A percentile compares a stretch with the other conserved stretches of the same genome.
phyloP scores from a whole-genome alignment of 2,888 invertebrate species.

The Pyralis farinalis region DNA sequence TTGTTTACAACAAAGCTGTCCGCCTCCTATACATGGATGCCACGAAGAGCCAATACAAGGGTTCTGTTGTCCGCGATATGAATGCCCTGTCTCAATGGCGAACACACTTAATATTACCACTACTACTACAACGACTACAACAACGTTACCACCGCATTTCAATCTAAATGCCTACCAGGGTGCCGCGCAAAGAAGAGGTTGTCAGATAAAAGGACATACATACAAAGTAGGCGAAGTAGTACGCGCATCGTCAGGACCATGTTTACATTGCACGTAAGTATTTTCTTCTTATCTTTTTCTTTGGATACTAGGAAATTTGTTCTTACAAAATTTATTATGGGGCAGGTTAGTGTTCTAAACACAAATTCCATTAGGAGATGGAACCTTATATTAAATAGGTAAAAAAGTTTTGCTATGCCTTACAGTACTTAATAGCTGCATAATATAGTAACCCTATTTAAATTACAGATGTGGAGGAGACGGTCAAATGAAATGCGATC shows the following conservation, averaged over 20 bases:
- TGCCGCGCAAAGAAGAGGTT: constrained; percentile 87
- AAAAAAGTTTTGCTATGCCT: too few relatives aligned
- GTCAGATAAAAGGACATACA: constrained; percentile 91
- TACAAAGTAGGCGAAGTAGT: constrained; percentile 93
- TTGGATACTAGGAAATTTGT: too few relatives aligned
- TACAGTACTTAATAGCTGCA: too few relatives aligned
- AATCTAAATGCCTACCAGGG: constrained; percentile 89
- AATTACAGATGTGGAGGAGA: constrained; percentile 91
- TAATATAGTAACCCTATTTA: constrained; percentile 8
- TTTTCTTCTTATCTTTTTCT: constrained; percentile 2
- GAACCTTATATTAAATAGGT: too few relatives aligned
- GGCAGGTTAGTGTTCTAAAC: too few relatives aligned
- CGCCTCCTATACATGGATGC: constrained; percentile 95
- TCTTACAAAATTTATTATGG: too few relatives aligned
- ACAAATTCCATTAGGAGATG: too few relatives aligned
- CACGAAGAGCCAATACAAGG: constrained; percentile 95
- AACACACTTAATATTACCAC: constrained; percentile 90
- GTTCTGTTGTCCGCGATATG: constrained; percentile 97
- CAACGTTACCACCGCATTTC: constrained; percentile 92
- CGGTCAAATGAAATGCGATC: constrained; percentile 97
- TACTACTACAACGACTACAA: constrained; percentile 93
- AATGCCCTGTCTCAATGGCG: constrained; percentile 95
- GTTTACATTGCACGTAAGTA: constrained; percentile 96
- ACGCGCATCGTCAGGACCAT: constrained; percentile 93
- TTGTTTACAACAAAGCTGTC: constrained; percentile 96